Evolutionary conservation across 2,113 vertebrate species (phyloP).

Genomic region (Austrofundulus limnaeus): DNA sequence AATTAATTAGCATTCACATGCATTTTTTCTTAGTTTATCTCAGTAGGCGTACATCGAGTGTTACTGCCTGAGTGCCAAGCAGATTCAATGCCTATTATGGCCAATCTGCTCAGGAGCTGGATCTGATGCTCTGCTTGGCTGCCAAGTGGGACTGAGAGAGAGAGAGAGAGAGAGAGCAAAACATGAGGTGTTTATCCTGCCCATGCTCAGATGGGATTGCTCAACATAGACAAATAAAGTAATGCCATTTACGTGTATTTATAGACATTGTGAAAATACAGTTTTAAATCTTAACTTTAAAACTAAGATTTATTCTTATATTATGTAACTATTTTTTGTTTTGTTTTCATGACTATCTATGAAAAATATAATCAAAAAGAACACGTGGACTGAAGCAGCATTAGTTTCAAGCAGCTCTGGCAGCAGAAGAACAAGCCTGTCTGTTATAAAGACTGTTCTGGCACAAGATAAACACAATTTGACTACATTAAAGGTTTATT

Average conservation of each 20-base stretch:
- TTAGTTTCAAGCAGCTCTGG: neutral
- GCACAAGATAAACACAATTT: no score
- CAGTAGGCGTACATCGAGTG: conserved; percentile 4
- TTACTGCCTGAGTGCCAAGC: conserved; percentile 42
- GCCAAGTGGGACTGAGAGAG: conserved; percentile 63
- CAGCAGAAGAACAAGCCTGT: neutral
- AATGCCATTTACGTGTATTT: neutral
- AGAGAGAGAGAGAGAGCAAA: conserved; percentile 59
- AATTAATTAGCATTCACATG: conserved; percentile 17
- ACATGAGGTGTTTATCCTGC: conserved; percentile 56
- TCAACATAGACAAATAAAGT: conserved; percentile 12
- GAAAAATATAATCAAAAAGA: no score
- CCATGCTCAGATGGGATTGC: conserved; percentile 37
- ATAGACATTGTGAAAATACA: neutral
- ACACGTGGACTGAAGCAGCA: no score
- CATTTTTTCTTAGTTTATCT: conserved; percentile 3
- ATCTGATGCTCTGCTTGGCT: conserved; percentile 50
- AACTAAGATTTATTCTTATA: neutral
- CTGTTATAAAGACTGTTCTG: neutral
- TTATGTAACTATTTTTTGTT: neutral
- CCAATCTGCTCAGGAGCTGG: conserved; percentile 40
- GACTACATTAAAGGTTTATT: no score
- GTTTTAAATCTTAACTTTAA: neutral
- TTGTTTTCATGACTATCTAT: no score
- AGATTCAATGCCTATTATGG: conserved; percentile 58